These are phyloP conservation scores for Thrips palmi DNA, from an alignment of 1,140 invertebrate species.

Conservation along the genomic window DNA sequence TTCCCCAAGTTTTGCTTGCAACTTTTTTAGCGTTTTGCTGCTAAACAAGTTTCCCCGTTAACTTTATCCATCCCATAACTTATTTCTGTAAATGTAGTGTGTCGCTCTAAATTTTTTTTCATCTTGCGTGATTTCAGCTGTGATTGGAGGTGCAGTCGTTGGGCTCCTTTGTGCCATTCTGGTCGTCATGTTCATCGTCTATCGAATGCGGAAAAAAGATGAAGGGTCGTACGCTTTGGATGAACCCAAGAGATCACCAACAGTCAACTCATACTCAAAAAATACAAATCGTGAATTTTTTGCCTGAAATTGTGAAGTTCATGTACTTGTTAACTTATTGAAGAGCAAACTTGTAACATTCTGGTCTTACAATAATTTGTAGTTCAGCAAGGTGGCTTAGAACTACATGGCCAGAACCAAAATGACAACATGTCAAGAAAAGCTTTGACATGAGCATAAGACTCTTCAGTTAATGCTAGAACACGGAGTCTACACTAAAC, in stretches of 20 bases:
- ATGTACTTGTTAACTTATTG: no score
- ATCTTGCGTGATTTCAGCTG: no score
- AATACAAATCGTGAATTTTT: conserved; percentile 86
- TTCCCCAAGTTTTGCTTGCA: not conserved
- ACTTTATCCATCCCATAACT: not conserved
- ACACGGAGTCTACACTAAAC: no score
- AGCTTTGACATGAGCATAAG: no score
- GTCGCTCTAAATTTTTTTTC: conserved; percentile 17
- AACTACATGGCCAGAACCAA: no score
- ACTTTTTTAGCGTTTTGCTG: not conserved
- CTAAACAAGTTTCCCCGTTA: not conserved
- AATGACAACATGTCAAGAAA: no score
- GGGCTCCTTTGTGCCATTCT: conserved; percentile 92
- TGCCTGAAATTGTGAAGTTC: conserved; percentile 62
- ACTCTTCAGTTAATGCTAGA: no score
- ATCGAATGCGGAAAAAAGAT: conserved; percentile 99
- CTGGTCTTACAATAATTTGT: no score
- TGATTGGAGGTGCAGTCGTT: conserved; percentile 95
- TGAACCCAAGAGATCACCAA: conserved; percentile 85
- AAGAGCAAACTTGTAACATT: no score
- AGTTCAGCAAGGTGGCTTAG: no score
- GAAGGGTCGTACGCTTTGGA: conserved; percentile 96
- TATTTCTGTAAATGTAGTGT: not conserved
- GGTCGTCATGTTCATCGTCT: conserved; percentile 98
- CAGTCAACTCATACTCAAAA: conserved; percentile 76